Evolutionary conservation across 2,113 vertebrate species (phyloP).

Genomic region (Bambusicola thoracicus): DNA sequence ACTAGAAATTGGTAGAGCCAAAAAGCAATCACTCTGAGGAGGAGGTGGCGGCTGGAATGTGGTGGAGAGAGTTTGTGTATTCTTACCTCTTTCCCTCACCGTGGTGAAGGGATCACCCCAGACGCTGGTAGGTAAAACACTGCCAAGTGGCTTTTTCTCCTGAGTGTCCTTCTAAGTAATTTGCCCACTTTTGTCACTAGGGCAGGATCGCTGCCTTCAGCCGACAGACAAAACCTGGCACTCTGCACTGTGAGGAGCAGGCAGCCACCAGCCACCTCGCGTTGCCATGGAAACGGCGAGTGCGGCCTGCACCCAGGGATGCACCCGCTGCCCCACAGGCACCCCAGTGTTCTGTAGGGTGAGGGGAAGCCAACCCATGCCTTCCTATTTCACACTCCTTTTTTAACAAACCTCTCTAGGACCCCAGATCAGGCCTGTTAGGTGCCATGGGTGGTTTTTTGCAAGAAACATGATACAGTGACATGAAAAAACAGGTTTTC

Average conservation of each 20-base stretch:
- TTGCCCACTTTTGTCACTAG: neutral
- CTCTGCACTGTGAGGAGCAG: neutral
- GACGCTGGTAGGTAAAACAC: neutral
- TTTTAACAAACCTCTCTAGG: neutral
- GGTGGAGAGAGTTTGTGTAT: neutral
- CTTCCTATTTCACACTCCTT: neutral
- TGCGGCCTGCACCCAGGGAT: accelerated
- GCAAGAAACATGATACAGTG: neutral
- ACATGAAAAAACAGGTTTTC: neutral
- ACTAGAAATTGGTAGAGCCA: neutral
- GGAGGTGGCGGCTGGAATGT: neutral
- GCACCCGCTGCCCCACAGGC: neutral
- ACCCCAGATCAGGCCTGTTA: neutral
- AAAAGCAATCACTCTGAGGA: neutral
- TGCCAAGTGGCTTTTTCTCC: neutral
- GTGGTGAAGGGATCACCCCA: neutral
- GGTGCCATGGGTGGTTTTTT: neutral
- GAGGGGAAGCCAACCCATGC: neutral
- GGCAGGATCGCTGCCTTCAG: neutral
- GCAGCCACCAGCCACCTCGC: neutral
- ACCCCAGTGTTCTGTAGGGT: neutral
- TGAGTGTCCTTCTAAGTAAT: neutral
- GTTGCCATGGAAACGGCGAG: neutral
- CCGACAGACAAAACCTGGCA: neutral
- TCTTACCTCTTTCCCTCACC: neutral